Evolutionary conservation across 2,888 invertebrate species (phyloP), one percentile per base, ranked within the genome.

Genomic region (Andrena marginata): DNA sequence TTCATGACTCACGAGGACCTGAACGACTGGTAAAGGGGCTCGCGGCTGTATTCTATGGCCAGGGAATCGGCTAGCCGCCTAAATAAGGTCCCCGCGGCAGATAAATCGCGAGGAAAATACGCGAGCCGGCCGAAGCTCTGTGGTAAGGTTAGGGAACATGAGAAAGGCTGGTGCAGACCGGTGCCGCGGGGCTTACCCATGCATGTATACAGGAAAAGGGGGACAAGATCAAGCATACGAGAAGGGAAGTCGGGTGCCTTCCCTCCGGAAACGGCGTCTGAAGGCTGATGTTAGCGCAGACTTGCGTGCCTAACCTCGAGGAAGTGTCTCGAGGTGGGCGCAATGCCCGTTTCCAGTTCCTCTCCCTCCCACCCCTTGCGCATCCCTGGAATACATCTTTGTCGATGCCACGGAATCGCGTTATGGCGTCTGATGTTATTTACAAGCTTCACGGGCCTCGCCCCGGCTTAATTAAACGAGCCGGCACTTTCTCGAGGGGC

Each of bases 201-300:
- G 84, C 84, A 72, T 86, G 79, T 74, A 79, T 67, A 82, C 80
- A 87, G 87, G 80, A 80, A 82, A 85, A 85, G 80, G 76, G 87
- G 82, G 80, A 80, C 76, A 82, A 82, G 87, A 87, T 85, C 51
- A 75, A 68, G 82, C 71, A 20, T 81, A 79, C 33, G 68, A 81
- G 78, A 85, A 83, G 68, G 86, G 83, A 82, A 87, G 87, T 80
- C 75, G 75, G 42, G 67, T 65, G 80, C 72, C 77, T 75, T 80
- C 80, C 87, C 80, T 79, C 85, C 87, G 85, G 85, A 87, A 85
- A 87, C 83, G 79, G 31, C 59, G 83, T 73, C 72, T 65, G 82
- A 85, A 82, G 85, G 79, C 71, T 80, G 74, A 79, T 72, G 77
- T 79, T 75, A 70, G 73, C 72, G 71, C 71, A 73, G 82, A 77